These are phyloP conservation scores for Drosophila biarmipes DNA, from an alignment of 1,140 invertebrate species.

Conservation along the genomic window DNA sequence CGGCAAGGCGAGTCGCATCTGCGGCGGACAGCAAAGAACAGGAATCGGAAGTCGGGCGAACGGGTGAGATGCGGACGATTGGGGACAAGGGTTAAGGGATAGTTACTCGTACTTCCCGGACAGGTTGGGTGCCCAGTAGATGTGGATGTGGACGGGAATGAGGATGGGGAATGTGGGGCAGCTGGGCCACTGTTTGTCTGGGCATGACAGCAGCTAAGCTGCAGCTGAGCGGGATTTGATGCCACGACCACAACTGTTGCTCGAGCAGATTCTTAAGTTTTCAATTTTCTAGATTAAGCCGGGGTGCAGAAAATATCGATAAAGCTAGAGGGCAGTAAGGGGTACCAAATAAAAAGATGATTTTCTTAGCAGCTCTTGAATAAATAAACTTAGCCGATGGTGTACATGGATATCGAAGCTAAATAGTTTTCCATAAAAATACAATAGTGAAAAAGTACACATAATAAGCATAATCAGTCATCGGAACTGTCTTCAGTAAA, in stretches of 20 bases:
- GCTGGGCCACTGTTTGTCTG: slow-evolving; percentile 27
- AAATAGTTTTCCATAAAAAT: too few species aligned
- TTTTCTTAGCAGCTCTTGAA: background rate
- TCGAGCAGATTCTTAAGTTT: slow-evolving; percentile 30
- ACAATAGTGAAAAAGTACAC: too few species aligned
- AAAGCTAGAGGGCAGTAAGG: background rate
- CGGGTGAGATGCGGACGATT: background rate
- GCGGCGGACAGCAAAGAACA: slow-evolving; percentile 33
- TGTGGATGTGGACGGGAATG: background rate
- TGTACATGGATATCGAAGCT: too few species aligned
- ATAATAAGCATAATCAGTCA: too few species aligned
- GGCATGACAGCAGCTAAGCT: slow-evolving; percentile 33
- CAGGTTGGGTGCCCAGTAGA: slow-evolving; percentile 5
- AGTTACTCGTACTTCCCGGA: slow-evolving; percentile 9
- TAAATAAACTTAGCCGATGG: too few species aligned
- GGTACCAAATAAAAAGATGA: background rate
- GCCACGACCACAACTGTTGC: slow-evolving; percentile 37
- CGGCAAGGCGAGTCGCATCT: slow-evolving; percentile 31
- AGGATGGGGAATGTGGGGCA: slow-evolving; percentile 1
- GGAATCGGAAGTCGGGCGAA: slow-evolving; percentile 16
- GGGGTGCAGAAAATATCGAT: background rate
- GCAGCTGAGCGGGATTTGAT: slow-evolving; percentile 27
- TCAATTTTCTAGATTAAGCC: slow-evolving; percentile 43
- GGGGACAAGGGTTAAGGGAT: slow-evolving; percentile 13
- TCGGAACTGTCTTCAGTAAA: background rate